Evolutionary conservation across 2,888 invertebrate genomes (phyloP), one percentile per base, ranked within the genome.

Genomic region (Muscina levida): DNA sequence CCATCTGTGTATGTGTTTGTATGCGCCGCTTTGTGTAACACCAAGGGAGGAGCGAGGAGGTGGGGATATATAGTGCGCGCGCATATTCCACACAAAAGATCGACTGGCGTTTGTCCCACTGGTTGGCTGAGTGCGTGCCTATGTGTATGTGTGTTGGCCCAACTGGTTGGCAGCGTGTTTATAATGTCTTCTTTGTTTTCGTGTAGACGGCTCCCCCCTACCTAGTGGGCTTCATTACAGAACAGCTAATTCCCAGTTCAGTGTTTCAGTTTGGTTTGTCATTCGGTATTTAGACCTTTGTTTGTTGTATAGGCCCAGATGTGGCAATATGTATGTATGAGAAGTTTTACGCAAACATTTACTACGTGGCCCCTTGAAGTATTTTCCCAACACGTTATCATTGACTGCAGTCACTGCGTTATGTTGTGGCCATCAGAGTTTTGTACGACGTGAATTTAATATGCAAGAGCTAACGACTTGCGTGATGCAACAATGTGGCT

Each of bases 371-470:
- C 46, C 5, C 5, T 15, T 46, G 46, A 15, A 15, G 46, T 15
- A 13, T 31, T 31, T 31, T 92, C 93, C 93, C 93, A 93, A 93
- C 93, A 93, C 92, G 93, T 93, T 93, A 92, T 88, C 92, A 93
- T 93, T 93, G 93, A 93, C 93, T 93, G 91, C 92, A 92, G 92
- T 92, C 92, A 92, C 92, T 89, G 92, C 10, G 19, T 48, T 15
- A 46, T 46, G n/a, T 1, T 48, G 19, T 10, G 15, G 19, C 15
- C 19, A 48, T 48, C 19, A 17, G 19, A 48, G 48, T 31, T 31
- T n/a, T n/a, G n/a, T n/a, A n/a, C n/a, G n/a, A n/a, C n/a, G n/a
- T n/a, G n/a, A n/a, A n/a, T n/a, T n/a, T n/a, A 31, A 5, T 31
- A 31, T 5, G 31, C 31, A 8, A 31, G 31, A 8, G 31, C 31